Evolutionary conservation across 2,113 vertebrate species (phyloP).

Genomic region (Alouatta palliata): DNA sequence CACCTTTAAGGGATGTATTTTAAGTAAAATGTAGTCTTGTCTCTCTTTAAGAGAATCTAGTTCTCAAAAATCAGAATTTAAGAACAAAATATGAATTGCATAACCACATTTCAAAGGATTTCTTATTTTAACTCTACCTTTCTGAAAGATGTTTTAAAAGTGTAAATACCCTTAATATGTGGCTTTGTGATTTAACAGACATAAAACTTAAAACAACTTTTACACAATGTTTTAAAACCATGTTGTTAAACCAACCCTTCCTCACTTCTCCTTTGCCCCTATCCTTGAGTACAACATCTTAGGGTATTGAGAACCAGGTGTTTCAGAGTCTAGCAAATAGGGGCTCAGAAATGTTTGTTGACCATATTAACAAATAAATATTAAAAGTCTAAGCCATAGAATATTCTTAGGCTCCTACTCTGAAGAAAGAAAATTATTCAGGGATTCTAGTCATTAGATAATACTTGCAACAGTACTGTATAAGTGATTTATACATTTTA

Average conservation of each 20-base stretch:
- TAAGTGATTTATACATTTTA: no score
- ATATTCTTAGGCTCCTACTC: neutral
- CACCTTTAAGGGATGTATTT: constrained; percentile 54
- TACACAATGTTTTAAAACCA: neutral
- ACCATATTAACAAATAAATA: neutral
- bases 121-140: neutral
- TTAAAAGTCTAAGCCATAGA: neutral
- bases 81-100: constrained; percentile 17
- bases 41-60: constrained; percentile 47
- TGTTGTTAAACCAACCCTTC: neutral
- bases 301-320: neutral
- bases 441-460: neutral
- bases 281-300: neutral
- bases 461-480: neutral
- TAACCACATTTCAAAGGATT: constrained; percentile 12
- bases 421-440: neutral
- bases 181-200: neutral
- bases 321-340: neutral
- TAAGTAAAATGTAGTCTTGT: constrained; percentile 67
- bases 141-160: neutral
- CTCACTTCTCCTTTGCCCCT: neutral
- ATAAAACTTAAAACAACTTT: constrained; percentile 22
- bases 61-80: constrained; percentile 36
- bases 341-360: neutral
- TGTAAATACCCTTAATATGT: neutral